phyloP scores from a whole-genome alignment of 2,113 vertebrate genomes.

The Microtus richardsoni region DNA sequence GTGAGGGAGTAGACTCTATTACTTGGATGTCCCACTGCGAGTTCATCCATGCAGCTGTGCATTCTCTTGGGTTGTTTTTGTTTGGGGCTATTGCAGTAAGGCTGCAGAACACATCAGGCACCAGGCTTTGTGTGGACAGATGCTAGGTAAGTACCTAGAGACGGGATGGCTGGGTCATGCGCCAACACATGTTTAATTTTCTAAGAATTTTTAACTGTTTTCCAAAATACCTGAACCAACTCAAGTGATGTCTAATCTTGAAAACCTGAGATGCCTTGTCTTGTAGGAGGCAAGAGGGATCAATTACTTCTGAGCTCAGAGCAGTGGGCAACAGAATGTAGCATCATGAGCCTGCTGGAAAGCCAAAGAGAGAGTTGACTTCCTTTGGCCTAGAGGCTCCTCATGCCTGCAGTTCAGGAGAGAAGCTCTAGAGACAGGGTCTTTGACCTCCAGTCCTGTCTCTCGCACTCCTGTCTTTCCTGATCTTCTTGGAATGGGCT shows the following conservation, averaged over 20 bases:
- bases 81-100: not conserved
- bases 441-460: not conserved
- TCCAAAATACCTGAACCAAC: not conserved
- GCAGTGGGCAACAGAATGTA: not conserved
- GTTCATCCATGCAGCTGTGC: not conserved
- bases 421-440: not conserved
- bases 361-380: not conserved
- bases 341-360: not conserved
- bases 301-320: not conserved
- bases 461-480: not conserved
- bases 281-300: not conserved
- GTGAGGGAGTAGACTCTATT: not conserved
- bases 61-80: not conserved
- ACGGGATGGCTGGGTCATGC: not conserved
- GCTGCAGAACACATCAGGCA: not conserved
- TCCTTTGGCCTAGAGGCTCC: not conserved
- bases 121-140: not conserved
- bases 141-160: not conserved
- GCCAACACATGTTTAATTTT: not conserved
- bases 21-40: not conserved
- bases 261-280: not conserved
- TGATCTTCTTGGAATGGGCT: not conserved
- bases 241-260: not conserved
- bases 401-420: not conserved
- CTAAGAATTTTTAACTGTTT: slow-evolving; percentile 19